Percentiles rank a stretch among this genome's conserved stretches.
phyloP scores from a whole-genome alignment of 1,140 invertebrate species.

The Chrysopa pallens region DNA sequence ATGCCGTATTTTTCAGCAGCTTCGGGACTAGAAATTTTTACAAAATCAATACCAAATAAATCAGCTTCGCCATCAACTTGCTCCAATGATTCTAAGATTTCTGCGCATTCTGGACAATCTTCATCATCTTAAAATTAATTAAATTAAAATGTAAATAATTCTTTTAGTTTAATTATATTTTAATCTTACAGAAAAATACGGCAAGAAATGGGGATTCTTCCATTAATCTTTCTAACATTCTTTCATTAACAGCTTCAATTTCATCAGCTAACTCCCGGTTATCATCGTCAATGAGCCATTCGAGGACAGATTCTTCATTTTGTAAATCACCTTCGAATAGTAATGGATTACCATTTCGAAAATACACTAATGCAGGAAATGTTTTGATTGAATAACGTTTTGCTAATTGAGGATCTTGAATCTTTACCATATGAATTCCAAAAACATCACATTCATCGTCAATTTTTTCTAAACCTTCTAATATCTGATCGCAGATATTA shows the following conservation, averaged over 20 bases:
- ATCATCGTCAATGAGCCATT: slow-evolving; percentile 88
- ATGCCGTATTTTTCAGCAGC: slow-evolving; percentile 67
- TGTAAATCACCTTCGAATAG: slow-evolving; percentile 84
- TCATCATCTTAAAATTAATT: slow-evolving; percentile 52
- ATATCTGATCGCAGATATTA: slow-evolving; percentile 79
- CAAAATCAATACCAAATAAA: slow-evolving; percentile 85
- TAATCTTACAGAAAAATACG: slow-evolving; percentile 77
- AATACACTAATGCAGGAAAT: slow-evolving; percentile 83
- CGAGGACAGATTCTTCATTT: slow-evolving; percentile 76
- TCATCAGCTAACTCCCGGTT: slow-evolving; percentile 85
- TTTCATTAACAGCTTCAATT: slow-evolving; percentile 80
- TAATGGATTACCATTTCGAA: slow-evolving; percentile 82
- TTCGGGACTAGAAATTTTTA: slow-evolving; percentile 75
- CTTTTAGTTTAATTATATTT: neutral
- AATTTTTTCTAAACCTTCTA: slow-evolving; percentile 76
- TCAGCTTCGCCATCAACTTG: slow-evolving; percentile 89
- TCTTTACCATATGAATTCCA: slow-evolving; percentile 88
- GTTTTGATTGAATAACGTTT: slow-evolving; percentile 90
- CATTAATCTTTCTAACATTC: slow-evolving; percentile 75
- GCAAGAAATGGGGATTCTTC: slow-evolving; percentile 77
- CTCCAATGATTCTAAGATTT: slow-evolving; percentile 73
- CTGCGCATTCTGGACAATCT: slow-evolving; percentile 76
- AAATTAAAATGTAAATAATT: neutral
- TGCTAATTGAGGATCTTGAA: slow-evolving; percentile 77
- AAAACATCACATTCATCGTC: slow-evolving; percentile 87